These are phyloP conservation scores for Synodontis membranacea DNA, from an alignment of 2,113 vertebrate species.

Conservation along the genomic window DNA sequence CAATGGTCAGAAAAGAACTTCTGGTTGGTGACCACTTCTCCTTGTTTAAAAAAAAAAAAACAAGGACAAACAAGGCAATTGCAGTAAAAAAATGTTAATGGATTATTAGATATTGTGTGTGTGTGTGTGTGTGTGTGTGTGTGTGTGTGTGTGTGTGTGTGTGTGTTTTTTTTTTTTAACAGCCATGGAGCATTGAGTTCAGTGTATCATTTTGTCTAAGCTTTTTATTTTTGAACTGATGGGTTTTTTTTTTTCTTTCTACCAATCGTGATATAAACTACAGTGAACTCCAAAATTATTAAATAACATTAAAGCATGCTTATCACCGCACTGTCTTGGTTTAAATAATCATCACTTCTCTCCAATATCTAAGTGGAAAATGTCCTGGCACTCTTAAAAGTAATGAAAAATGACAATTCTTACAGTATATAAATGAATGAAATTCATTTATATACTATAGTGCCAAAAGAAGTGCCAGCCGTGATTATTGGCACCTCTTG, in stretches of 20 bases:
- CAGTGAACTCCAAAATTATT: neutral
- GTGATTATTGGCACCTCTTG: too few relatives aligned
- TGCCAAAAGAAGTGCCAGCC: too few relatives aligned
- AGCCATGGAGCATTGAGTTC: neutral
- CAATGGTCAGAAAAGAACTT: neutral
- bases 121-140: too few relatives aligned
- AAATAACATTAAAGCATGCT: neutral
- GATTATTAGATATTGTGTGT: too few relatives aligned
- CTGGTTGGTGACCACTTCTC: neutral
- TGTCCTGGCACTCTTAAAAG: neutral
- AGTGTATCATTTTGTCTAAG: neutral
- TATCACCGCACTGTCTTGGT: neutral
- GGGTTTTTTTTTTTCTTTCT: neutral
- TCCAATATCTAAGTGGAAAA: neutral
- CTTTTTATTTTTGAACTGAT: neutral
- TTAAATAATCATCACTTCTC: neutral
- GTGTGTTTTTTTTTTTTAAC: neutral
- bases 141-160: too few relatives aligned
- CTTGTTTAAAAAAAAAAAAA: neutral
- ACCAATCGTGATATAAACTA: neutral
- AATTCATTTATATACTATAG: too few relatives aligned
- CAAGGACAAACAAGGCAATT: neutral
- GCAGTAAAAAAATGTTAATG: too few relatives aligned
- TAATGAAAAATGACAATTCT: neutral
- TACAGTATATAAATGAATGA: neutral